Evolutionary conservation across 2,113 vertebrate species (phyloP).

Genomic region (Junco hyemalis): DNA sequence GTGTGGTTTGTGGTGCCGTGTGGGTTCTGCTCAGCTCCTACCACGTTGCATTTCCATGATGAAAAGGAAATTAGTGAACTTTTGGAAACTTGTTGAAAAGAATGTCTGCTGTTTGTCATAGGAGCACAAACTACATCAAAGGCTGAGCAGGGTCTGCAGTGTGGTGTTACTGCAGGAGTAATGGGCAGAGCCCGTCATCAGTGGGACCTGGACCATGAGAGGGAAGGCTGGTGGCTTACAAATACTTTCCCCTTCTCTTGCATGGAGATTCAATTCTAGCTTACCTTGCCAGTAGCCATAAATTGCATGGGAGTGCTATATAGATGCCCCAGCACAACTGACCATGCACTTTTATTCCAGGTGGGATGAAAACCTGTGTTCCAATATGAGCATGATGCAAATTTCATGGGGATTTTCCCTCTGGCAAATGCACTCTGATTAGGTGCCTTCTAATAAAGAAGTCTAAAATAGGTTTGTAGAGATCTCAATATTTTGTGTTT

Average conservation of each 20-base stretch:
- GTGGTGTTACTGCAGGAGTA: background rate
- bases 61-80: background rate
- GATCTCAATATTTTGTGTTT: background rate
- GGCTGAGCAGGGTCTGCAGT: background rate
- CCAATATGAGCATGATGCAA: background rate
- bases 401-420: background rate
- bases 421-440: background rate
- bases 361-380: background rate
- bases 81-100: background rate
- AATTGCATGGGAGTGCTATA: background rate
- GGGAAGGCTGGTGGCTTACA: background rate
- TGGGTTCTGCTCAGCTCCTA: background rate
- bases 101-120: background rate
- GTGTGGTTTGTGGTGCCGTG: background rate
- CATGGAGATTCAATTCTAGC: background rate
- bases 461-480: background rate
- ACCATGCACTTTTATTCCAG: background rate
- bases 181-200: fast-evolving
- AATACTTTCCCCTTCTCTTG: background rate
- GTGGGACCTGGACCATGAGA: background rate
- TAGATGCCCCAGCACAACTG: background rate
- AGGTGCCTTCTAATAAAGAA: background rate
- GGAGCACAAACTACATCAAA: background rate
- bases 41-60: background rate
- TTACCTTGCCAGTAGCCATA: background rate